A percentile compares a stretch with the other conserved stretches of the same genome.
Conservation (phyloP, 2,113 vertebrate species). For the Pseudonaja textilis region DNA sequence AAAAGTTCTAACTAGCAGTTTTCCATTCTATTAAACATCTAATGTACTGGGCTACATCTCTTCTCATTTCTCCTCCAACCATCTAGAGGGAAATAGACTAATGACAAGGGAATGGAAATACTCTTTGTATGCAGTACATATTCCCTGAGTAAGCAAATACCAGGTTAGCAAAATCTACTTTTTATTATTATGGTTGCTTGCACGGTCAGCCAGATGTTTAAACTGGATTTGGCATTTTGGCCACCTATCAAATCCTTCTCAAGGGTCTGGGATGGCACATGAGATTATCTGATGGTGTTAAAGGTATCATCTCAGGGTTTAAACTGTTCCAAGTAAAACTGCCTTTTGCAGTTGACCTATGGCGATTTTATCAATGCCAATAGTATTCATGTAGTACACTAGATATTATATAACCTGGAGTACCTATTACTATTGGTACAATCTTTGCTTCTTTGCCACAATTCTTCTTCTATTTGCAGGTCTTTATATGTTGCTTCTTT, state of each 20-base stretch:
- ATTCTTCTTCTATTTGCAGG: background rate
- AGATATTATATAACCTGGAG: background rate
- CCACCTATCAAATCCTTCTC: background rate
- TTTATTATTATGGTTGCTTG: background rate
- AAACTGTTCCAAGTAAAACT: background rate
- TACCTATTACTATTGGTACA: background rate
- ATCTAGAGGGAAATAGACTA: conserved; percentile 47
- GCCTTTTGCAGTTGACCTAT: background rate
- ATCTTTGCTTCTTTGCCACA: background rate
- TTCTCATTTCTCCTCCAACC: conserved; percentile 52
- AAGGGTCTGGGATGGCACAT: background rate
- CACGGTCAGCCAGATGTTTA: background rate
- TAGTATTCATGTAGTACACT: background rate
- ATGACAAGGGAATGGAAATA: conserved; percentile 46
- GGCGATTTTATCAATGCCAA: background rate
- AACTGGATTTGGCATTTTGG: background rate
- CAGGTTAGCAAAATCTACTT: background rate
- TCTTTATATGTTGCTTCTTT: background rate
- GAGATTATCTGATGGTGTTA: background rate
- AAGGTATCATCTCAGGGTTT: background rate
- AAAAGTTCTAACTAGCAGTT: conserved; percentile 59
- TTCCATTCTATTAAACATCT: conserved; percentile 58
- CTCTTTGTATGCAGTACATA: background rate
- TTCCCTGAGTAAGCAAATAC: background rate
- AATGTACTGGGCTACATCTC: conserved; percentile 53